Percentiles rank a stretch among this genome's conserved stretches.
Evolutionary conservation across 2,888 invertebrate genomes (phyloP).

Genomic region (Capitulum mitella): DNA sequence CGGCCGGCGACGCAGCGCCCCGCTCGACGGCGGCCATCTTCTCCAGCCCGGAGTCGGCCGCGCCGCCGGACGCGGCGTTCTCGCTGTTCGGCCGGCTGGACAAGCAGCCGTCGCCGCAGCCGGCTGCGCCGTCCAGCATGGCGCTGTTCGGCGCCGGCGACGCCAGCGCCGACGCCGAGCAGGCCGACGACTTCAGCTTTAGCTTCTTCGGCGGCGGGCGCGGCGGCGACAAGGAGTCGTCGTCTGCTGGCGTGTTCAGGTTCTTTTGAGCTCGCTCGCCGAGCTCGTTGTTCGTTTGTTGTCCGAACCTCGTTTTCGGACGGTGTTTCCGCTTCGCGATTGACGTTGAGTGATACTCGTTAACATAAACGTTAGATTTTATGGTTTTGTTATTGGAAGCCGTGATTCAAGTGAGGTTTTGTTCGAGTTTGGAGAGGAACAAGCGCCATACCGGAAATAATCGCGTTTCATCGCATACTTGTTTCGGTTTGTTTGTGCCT

Average conservation of each 20-base stretch:
- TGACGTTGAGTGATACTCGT: no score
- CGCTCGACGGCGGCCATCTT: background rate
- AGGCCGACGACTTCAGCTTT: constrained; percentile 11
- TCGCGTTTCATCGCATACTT: no score
- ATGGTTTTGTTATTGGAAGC: no score
- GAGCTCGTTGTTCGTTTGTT: no score
- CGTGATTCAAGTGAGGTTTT: no score
- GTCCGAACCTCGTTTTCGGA: no score
- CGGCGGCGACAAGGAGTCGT: background rate
- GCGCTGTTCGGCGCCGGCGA: constrained; percentile 3
- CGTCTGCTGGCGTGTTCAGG: background rate
- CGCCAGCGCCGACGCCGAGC: background rate
- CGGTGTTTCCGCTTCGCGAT: no score
- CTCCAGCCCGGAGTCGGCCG: background rate
- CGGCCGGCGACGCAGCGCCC: background rate
- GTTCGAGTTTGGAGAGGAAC: no score
- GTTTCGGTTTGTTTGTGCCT: no score
- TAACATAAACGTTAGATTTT: no score
- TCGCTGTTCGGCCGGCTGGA: background rate
- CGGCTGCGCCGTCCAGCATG: background rate
- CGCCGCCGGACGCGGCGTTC: background rate
- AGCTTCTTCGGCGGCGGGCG: background rate
- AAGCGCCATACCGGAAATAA: no score
- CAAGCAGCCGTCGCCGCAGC: background rate
- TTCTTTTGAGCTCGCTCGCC: no score